Percentiles rank a stretch among this genome's conserved stretches.
These are phyloP conservation scores for Dasypogon diadema DNA, from an alignment of 2,888 invertebrate species.

Conservation along the genomic window DNA sequence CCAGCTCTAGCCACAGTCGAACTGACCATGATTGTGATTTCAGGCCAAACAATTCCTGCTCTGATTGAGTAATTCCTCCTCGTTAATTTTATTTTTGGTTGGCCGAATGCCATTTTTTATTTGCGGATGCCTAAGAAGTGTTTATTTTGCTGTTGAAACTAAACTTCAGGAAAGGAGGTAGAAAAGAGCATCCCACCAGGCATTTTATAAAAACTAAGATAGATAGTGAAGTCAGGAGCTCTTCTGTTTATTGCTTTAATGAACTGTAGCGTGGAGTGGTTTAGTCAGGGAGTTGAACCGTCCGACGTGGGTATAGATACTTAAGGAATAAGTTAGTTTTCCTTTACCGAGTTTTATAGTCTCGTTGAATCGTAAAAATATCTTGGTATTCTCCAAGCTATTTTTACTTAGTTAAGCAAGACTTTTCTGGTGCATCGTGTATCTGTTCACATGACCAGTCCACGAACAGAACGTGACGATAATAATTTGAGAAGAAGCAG, in stretches of 20 bases:
- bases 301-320: background rate
- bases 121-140: background rate
- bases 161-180: background rate
- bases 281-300: background rate
- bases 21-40: background rate
- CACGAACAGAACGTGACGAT: no score
- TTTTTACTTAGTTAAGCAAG: no score
- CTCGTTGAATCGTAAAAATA: no score
- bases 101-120: background rate
- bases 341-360: no score
- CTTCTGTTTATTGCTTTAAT: background rate
- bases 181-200: background rate
- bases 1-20: background rate
- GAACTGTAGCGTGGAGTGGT: background rate
- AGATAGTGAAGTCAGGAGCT: background rate
- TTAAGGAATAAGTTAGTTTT: no score
- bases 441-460: no score
- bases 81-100: conserved; percentile 2
- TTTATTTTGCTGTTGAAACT: conserved; percentile 6
- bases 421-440: no score
- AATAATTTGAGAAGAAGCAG: no score
- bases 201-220: background rate
- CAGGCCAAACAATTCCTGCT: background rate
- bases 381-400: no score
- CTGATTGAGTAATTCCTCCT: conserved; percentile 7